A percentile compares a stretch with the other conserved stretches of the same genome.
These are phyloP conservation scores for Syngnathus typhle DNA, from an alignment of 2,113 vertebrate genomes.

Conservation along the genomic window DNA sequence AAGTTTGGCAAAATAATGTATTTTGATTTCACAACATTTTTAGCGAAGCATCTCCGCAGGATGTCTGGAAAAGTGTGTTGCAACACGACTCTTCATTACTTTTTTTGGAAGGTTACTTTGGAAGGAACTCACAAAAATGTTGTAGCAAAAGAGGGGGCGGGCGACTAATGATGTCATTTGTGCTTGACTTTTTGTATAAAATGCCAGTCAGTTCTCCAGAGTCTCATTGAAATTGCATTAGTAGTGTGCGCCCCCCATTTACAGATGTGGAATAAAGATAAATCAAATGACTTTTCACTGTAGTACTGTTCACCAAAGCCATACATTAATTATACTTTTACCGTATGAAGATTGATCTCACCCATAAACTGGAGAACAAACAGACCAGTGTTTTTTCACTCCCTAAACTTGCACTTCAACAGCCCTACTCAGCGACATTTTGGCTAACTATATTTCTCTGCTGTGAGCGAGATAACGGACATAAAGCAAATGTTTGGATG, in stretches of 20 bases:
- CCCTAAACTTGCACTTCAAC: not conserved
- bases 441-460: slow-evolving; percentile 3
- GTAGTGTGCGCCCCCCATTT: not conserved
- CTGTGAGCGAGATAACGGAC: slow-evolving; percentile 43
- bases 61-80: slow-evolving; percentile 7
- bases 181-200: not conserved
- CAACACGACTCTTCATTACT: not conserved
- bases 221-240: slow-evolving; percentile 1
- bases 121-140: not conserved
- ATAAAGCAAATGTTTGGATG: slow-evolving; percentile 30
- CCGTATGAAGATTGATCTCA: slow-evolving; percentile 1
- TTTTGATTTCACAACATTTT: not conserved
- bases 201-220: not conserved
- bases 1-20: not conserved
- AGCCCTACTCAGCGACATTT: not conserved
- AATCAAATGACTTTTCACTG: not conserved
- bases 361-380: slow-evolving; percentile 8
- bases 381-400: not conserved
- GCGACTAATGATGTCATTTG: slow-evolving; percentile 1
- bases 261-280: slow-evolving; percentile 5
- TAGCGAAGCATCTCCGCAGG: not conserved
- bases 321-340: not conserved
- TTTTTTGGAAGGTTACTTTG: not conserved
- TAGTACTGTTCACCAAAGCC: not conserved
- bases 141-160: not conserved